Percentiles rank a stretch among this genome's conserved stretches.
phyloP scores from a whole-genome alignment of 92 coral and sea anemone species.

The Umimayanthus chanpuru region DNA sequence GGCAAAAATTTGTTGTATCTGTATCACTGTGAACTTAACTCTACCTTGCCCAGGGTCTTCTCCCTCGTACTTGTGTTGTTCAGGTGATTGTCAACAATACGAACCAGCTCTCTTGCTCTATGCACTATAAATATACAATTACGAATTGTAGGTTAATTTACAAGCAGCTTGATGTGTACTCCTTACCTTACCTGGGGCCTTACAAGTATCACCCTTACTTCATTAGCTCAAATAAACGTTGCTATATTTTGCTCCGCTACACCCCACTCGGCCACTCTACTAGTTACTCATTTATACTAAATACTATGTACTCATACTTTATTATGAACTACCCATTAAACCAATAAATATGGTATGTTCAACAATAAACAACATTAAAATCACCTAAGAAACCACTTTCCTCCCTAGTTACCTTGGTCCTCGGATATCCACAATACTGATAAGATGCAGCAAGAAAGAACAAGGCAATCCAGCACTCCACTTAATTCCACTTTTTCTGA shows the following conservation, averaged over 20 bases:
- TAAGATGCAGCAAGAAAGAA: conserved; percentile 55
- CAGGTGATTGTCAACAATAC: background rate
- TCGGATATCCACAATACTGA: conserved; percentile 63
- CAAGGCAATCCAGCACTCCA: conserved; percentile 26
- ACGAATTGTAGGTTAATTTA: background rate
- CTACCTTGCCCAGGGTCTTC: background rate
- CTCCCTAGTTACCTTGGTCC: conserved; percentile 48
- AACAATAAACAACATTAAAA: background rate
- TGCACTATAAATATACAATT: background rate
- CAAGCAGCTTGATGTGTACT: background rate
- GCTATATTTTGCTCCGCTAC: too few relatives aligned
- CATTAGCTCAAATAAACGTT: background rate
- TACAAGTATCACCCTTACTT: background rate
- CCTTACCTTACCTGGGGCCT: too few relatives aligned
- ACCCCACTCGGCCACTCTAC: too few relatives aligned
- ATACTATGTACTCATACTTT: too few relatives aligned
- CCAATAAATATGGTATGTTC: too few relatives aligned
- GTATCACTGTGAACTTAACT: background rate
- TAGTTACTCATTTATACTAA: too few relatives aligned
- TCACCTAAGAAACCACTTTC: background rate
- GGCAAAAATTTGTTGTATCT: too few relatives aligned
- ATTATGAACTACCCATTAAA: too few relatives aligned
- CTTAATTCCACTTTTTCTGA: background rate
- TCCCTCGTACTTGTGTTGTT: background rate
- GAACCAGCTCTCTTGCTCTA: conserved; percentile 19